Evolutionary conservation across 2,888 invertebrate genomes (phyloP), one percentile per base, ranked within the genome.

Genomic region (Nemotelus nigrinus): DNA sequence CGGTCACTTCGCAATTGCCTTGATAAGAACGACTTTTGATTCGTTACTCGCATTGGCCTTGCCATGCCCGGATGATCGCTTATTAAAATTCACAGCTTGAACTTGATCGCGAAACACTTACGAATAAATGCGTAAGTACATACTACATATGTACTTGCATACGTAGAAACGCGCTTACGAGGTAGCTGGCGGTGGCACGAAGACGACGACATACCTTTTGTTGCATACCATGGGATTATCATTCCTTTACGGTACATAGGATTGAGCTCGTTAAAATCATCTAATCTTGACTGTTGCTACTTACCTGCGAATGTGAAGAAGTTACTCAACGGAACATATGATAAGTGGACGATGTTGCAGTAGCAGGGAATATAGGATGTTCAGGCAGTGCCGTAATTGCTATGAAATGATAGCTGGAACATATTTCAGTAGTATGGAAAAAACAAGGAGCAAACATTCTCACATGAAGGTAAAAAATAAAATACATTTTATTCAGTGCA

Each of bases 61-160:
- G 10, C 25, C 25, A 58, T 7, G 8, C 58, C 4, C 25, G 4
- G n/a, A 6, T 47, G n/a, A 6, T 41, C 25, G 8, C 47, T 47
- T 67, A 67, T 67, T 67, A 67, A 67, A 67, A 67, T 67, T 67
- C 67, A 67, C 67, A 67, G 67, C 67, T 67, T 44, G 67, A 67
- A n/a, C 67, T 25, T 25, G 25, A 25, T 25, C 25, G 25, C 25
- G 25, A 25, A 25, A 25, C 25, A 25, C 25, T 25, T 25, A 25
- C 25, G 25, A 25, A 25, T 25, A 25, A 25, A 25, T 25, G 25
- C 25, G 25, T 25, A 25, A 25, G 25, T 25, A 25, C 25, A 25
- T 25, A 25, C 25, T 25, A 25, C 25, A 25, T 25, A 25, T 25
- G 25, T 25, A 25, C 25, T 1, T 25, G 25, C 25, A 25, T 25